A percentile compares a stretch with the other conserved stretches of the same genome.
These are phyloP conservation scores for Ambastaia sidthimunki DNA, from an alignment of 2,797 vertebrate genomes.

Conservation along the genomic window DNA sequence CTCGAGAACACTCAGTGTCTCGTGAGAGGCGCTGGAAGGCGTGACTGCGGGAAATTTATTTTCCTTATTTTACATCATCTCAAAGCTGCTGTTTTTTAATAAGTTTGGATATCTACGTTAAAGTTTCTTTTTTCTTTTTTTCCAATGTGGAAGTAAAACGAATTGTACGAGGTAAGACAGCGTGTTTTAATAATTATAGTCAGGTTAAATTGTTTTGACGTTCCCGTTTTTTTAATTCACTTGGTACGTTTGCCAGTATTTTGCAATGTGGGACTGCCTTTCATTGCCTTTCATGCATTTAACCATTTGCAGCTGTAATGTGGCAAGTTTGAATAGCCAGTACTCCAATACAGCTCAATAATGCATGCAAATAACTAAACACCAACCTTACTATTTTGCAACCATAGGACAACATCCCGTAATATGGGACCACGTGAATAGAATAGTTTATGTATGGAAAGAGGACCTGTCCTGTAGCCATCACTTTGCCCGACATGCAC, in stretches of 20 bases:
- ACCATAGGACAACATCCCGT: not conserved
- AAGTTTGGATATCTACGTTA: constrained; percentile 55
- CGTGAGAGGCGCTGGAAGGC: constrained; percentile 22
- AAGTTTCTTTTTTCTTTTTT: constrained; percentile 39
- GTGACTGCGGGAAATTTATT: constrained; percentile 52
- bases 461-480: not conserved
- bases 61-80: constrained; percentile 30
- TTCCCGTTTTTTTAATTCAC: not conserved
- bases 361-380: not conserved
- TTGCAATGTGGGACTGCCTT: not conserved
- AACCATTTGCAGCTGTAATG: constrained; percentile 16
- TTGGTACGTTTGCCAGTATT: not conserved
- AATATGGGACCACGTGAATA: not conserved
- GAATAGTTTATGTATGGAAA: not conserved
- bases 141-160: constrained; percentile 36
- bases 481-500: not conserved
- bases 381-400: not conserved
- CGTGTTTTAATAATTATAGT: not conserved
- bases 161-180: constrained; percentile 40
- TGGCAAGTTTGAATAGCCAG: not conserved
- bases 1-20: constrained; percentile 5
- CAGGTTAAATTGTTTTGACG: constrained; percentile 13
- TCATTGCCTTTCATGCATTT: constrained; percentile 15
- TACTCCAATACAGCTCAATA: constrained; percentile 2
- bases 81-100: constrained; percentile 21